Percentiles rank a stretch among this genome's conserved stretches.
These are phyloP conservation scores for Synanthedon tipuliformis DNA, from an alignment of 2,888 invertebrate genomes.

Conservation along the genomic window DNA sequence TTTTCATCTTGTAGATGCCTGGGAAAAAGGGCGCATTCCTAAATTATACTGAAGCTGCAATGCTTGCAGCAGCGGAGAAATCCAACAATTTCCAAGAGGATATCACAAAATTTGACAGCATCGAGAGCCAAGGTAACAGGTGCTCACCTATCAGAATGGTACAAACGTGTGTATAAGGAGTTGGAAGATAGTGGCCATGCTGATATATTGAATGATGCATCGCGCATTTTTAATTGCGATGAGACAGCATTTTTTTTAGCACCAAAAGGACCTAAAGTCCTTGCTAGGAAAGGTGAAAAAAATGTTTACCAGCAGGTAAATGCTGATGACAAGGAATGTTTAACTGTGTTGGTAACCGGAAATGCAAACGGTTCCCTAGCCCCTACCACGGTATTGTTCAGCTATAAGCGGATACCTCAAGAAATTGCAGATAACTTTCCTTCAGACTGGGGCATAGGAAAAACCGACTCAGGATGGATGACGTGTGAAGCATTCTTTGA, in stretches of 20 bases:
- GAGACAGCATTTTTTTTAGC: constrained; percentile 9
- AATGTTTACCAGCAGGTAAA: too few species aligned
- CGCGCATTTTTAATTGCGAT: constrained; percentile 13
- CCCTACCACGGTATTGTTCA: background rate
- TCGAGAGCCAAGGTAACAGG: constrained; percentile 10
- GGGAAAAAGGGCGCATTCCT: constrained; percentile 11
- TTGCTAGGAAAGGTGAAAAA: too few species aligned
- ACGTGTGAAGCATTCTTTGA: background rate
- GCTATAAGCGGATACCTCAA: background rate
- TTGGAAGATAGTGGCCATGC: constrained; percentile 10
- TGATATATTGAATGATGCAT: constrained; percentile 10
- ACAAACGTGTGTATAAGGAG: constrained; percentile 11
- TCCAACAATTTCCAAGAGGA: constrained; percentile 11
- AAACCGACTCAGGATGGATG: background rate
- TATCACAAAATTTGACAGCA: constrained; percentile 14
- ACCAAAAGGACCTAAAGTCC: too few species aligned
- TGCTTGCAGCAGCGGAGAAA: constrained; percentile 13
- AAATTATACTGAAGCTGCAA: constrained; percentile 13
- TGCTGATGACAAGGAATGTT: too few species aligned
- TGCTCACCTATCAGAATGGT: constrained; percentile 12
- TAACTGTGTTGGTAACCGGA: too few species aligned
- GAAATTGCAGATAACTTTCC: background rate
- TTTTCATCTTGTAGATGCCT: constrained; percentile 13
- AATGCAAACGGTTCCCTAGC: too few species aligned
- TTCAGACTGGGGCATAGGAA: background rate